Evolutionary conservation across 2,888 invertebrate species (phyloP).

Genomic region (Aproaerema taeniolella): DNA sequence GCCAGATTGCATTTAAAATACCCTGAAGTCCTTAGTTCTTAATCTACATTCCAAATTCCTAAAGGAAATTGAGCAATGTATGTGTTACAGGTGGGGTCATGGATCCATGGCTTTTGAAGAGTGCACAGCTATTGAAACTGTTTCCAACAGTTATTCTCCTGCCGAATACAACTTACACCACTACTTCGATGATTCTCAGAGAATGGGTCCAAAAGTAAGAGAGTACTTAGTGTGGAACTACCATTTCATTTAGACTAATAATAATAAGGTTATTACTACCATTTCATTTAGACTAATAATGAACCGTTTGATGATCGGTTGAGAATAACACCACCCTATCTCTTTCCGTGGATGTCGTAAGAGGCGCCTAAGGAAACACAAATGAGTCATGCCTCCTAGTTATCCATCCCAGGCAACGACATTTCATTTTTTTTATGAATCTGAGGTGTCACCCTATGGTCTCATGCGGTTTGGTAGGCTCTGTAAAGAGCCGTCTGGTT

Average conservation of each 20-base stretch:
- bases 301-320: not conserved
- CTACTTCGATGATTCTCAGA: conserved; percentile 36
- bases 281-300: not conserved
- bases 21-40: not conserved
- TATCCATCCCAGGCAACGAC: no score
- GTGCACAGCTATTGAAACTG: conserved; percentile 34
- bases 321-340: not conserved
- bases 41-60: no score
- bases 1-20: not conserved
- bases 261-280: not conserved
- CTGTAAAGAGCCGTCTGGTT: no score
- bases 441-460: no score
- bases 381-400: no score
- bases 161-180: conserved; percentile 43
- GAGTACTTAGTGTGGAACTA: not conserved
- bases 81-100: conserved; percentile 41
- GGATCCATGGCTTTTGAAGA: conserved; percentile 51
- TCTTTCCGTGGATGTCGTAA: no score
- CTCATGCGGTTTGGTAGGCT: no score
- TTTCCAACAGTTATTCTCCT: conserved; percentile 41
- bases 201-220: conserved; percentile 42
- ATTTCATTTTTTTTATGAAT: no score
- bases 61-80: no score
- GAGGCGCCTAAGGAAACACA: no score
- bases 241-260: not conserved